Evolutionary conservation across 2,113 vertebrate species (phyloP).

Genomic region (Ovis aries): DNA sequence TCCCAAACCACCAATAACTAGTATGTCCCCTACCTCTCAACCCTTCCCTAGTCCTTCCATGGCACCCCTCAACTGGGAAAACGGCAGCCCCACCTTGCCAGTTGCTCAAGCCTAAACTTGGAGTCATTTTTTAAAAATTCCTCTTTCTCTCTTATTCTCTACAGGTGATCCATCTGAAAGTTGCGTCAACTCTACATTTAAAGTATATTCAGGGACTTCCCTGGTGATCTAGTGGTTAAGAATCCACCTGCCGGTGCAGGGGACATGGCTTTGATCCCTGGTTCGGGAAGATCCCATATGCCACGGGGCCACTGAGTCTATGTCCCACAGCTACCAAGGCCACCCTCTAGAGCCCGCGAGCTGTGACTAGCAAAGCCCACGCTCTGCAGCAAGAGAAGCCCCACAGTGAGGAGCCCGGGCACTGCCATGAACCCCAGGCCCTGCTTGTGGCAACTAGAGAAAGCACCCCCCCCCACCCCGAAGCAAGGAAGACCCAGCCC

Average conservation of each 20-base stretch:
- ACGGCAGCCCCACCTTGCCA: neutral
- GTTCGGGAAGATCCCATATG: neutral
- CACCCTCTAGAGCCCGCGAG: neutral
- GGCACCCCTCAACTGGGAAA: neutral
- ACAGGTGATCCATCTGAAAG: neutral
- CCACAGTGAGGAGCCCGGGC: neutral
- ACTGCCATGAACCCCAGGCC: neutral
- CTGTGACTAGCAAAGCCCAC: accelerated
- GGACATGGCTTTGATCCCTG: neutral
- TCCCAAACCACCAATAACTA: neutral
- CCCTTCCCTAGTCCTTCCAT: neutral
- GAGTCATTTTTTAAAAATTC: neutral
- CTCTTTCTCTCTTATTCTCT: neutral
- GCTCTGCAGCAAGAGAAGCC: neutral
- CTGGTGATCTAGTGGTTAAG: neutral
- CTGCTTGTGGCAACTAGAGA: neutral
- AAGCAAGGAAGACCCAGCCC: neutral
- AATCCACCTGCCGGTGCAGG: neutral
- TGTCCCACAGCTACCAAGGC: neutral
- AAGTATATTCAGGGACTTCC: neutral
- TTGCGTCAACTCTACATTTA: neutral
- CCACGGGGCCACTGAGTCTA: neutral
- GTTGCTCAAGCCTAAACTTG: neutral
- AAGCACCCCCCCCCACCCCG: neutral
- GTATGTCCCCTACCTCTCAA: neutral